Evolutionary conservation across 2,888 invertebrate genomes (phyloP), one percentile per base, ranked within the genome.

Genomic region (Drosophila percnosoma): DNA sequence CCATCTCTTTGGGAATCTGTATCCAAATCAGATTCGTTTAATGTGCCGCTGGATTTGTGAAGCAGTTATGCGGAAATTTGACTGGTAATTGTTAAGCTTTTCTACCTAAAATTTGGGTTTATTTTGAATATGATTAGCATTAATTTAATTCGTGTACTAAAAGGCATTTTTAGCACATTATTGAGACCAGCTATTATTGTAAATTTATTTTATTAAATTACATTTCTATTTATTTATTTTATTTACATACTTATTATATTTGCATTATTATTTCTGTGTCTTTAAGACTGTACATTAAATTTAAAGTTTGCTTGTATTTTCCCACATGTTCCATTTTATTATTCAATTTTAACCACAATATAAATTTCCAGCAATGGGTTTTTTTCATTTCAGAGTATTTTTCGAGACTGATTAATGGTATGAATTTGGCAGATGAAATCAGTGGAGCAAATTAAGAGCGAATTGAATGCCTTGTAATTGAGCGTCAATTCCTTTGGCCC

Each of bases 391-490:
- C 21, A 6, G 33, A 48, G 21, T 31, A n/a, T 33, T 31, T 21
- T n/a, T 2, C 15, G 8, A n/a, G 38, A 21, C 51, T 60, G 53
- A 71, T 53, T 53, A 36, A 59, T 60, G 59, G 45, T 2, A 34
- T 40, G 36, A 29, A 38, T 72, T 72, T 49, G 72, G 33, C 24
- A 34, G 45, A 40, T 54, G 53, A 61, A 71, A 70, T 61, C 69
- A 38, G 59, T 52, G 67, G 13, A 60, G 67, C 49, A 60, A 57
- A 74, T 74, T 66, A 67, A 74, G 68, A 49, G 53, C 59, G 49
- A 61, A 80, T 68, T 64, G 59, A 52, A 61, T 54, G 64, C 24
- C 52, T 63, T 49, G 59, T 80, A 75, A 75, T 80, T 63, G 66
- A 69, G 69, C 34, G 38, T 8, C 69, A 60, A 29, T 57, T 38